Evolutionary conservation across 2,113 vertebrate genomes (phyloP).

Genomic region (Labeo rohita): DNA sequence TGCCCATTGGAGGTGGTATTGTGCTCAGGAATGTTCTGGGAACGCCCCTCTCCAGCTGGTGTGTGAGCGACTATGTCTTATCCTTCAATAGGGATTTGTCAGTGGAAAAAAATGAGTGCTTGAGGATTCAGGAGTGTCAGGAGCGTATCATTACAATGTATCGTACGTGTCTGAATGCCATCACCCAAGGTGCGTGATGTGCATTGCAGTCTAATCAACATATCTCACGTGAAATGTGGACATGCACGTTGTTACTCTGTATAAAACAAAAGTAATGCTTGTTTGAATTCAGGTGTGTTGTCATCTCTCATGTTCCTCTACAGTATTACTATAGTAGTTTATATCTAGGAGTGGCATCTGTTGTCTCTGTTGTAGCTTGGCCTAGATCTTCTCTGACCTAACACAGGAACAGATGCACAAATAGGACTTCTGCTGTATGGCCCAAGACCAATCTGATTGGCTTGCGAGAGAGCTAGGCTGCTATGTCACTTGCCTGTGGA

Average conservation of each 20-base stretch:
- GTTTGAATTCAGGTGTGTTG: neutral
- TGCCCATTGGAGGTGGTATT: slow-evolving; percentile 32
- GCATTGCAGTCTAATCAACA: slow-evolving; percentile 13
- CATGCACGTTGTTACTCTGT: neutral
- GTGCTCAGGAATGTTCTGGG: slow-evolving; percentile 48
- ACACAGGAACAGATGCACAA: slow-evolving; percentile 2
- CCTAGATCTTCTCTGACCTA: slow-evolving; percentile 22
- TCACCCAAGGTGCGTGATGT: neutral
- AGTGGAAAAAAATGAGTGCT: neutral
- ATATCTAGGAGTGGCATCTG: slow-evolving; percentile 28
- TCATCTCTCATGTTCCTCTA: neutral
- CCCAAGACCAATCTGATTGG: slow-evolving; percentile 27
- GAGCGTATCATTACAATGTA: neutral
- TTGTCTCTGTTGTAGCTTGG: slow-evolving; percentile 21
- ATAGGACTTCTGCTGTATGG: slow-evolving; percentile 8
- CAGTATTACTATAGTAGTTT: neutral
- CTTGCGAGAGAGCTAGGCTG: neutral
- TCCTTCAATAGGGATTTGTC: slow-evolving; percentile 26
- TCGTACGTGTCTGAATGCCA: neutral
- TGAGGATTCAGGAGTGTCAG: neutral
- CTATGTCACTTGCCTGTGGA: slow-evolving; percentile 3
- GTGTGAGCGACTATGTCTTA: neutral
- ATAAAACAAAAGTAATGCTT: neutral
- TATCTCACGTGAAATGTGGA: neutral
- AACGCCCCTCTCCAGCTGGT: slow-evolving; percentile 37